These are phyloP conservation scores for Spondyliosoma cantharus DNA, from an alignment of 2,797 vertebrate species.

Conservation along the genomic window DNA sequence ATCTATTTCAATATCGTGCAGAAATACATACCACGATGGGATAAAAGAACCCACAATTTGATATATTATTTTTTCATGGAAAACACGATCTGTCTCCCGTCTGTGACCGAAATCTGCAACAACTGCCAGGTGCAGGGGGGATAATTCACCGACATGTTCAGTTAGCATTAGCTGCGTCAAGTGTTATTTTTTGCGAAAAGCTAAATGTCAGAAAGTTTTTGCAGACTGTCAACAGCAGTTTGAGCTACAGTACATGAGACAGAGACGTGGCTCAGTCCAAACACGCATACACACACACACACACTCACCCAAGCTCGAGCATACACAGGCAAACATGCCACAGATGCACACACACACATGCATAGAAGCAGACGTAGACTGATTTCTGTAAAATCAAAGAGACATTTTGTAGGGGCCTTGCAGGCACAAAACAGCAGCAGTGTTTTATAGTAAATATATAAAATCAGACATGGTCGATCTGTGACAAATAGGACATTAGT, in stretches of 20 bases:
- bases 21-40: constrained; percentile 39
- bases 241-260: constrained; percentile 47
- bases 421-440: constrained; percentile 49
- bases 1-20: constrained; percentile 38
- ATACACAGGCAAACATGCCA: constrained; percentile 21
- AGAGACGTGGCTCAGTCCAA: constrained; percentile 39
- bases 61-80: constrained; percentile 38
- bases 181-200: constrained; percentile 48
- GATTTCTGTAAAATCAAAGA: constrained; percentile 71
- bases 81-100: constrained; percentile 31
- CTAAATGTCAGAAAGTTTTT: constrained; percentile 65
- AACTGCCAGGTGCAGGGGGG: constrained; percentile 16
- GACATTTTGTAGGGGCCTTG: constrained; percentile 62
- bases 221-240: constrained; percentile 59
- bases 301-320: not conserved
- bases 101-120: constrained; percentile 46
- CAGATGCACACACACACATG: constrained; percentile 19
- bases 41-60: constrained; percentile 49
- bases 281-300: constrained; percentile 30
- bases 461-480: constrained; percentile 61
- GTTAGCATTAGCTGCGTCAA: constrained; percentile 47
- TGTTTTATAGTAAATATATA: constrained; percentile 63
- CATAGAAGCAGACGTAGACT: constrained; percentile 21
- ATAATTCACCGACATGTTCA: constrained; percentile 39
- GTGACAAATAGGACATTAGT: constrained; percentile 65